Evolutionary conservation across 2,113 vertebrate genomes (phyloP), one percentile per base, ranked within the genome.

Genomic region (Turdus rufiventris): DNA sequence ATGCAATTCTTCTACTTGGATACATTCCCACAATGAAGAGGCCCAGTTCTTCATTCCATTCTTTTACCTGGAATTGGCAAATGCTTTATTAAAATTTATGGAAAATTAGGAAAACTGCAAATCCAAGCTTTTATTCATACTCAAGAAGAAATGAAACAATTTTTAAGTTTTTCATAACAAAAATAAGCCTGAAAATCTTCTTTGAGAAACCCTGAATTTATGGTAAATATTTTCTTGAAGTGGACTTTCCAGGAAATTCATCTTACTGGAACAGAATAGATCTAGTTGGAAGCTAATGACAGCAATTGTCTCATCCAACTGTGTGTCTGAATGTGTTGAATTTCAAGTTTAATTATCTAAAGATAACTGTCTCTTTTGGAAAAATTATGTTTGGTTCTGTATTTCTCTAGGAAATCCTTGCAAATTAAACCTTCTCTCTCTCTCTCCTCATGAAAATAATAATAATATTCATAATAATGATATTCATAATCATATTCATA

Each of bases 371-470:
- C 2, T 73, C 9, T 76, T 45, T 80, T n/a, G 5, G 18, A 67
- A 75, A 72, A 66, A 40, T 31, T 48, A n/a, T 3, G 0, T 42
- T 48, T 72, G 5, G 13, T 43, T 13, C 60, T 57, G 9, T 3
- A 42, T 63, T 66, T 88, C 16, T 47, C 8, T n/a, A n/a, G 18
- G 26, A 63, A 85, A 34, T 31, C 18, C 33, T 17, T 42, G 14
- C 29, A 80, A 62, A 76, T 38, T 47, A 60, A 75, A 75, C 26
- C 10, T 50, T 29, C 3, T 42, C 2, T 38, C 25, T 18, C 50
- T 45, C 33, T 15, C 14, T 25, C 18, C 11, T 38, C 0, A 0
- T 24, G 15, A 25, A 50, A 61, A 6, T 23, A 47, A 47, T 47
- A 47, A 47, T 14, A 56, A 42, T 53, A 47, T 12, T 10, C 23